Conservation (phyloP, 2,113 vertebrate genomes). For the Anser brachyrhynchus region DNA sequence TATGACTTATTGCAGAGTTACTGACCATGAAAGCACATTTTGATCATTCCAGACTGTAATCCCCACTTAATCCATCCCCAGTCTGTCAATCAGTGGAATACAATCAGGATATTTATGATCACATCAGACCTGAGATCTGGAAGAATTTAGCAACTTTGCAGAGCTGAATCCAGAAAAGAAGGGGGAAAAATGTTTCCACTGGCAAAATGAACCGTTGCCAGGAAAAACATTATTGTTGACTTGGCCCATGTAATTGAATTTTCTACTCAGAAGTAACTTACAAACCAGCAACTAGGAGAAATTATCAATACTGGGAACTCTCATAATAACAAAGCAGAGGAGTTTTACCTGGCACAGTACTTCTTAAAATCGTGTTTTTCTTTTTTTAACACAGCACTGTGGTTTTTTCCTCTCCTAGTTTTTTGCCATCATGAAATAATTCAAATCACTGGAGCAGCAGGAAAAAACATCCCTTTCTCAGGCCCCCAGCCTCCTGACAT, state of each 20-base stretch:
- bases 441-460: background rate
- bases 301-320: slow-evolving; percentile 64
- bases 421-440: slow-evolving; percentile 61
- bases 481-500: slow-evolving; percentile 11
- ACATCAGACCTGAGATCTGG: slow-evolving; percentile 75
- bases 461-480: slow-evolving; percentile 10
- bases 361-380: slow-evolving; percentile 14
- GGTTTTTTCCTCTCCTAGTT: slow-evolving; percentile 21
- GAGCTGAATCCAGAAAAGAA: slow-evolving; percentile 67
- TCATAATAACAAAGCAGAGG: slow-evolving; percentile 49
- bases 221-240: slow-evolving; percentile 75
- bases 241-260: slow-evolving; percentile 73
- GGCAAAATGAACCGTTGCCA: slow-evolving; percentile 69
- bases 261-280: slow-evolving; percentile 70
- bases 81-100: slow-evolving; percentile 77
- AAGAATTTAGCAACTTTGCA: slow-evolving; percentile 77
- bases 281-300: slow-evolving; percentile 66
- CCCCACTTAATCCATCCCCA: slow-evolving; percentile 74
- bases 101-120: slow-evolving; percentile 79
- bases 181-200: slow-evolving; percentile 59
- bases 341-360: slow-evolving; percentile 65
- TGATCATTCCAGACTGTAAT: slow-evolving; percentile 76
- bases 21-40: slow-evolving; percentile 75
- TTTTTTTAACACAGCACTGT: background rate
- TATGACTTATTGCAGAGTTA: slow-evolving; percentile 69